Base-by-base conservation (phyloP, 2,797 vertebrate genomes). In the Xenops minutus region DNA sequence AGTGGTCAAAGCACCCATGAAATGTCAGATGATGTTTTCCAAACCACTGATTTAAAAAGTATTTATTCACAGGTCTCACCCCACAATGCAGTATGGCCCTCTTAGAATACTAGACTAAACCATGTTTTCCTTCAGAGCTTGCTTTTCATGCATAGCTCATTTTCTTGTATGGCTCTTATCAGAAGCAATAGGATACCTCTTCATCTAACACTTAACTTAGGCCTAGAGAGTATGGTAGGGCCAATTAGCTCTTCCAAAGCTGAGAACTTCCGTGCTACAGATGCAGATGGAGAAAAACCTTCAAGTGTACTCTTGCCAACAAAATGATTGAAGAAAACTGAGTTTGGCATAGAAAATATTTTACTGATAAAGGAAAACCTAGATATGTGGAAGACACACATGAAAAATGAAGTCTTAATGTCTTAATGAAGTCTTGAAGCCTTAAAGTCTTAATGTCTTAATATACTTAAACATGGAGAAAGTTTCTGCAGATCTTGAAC, bases 21-120 rank as follows among this genome's bases (percentile, higher is more conserved):
- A 30, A 14, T 73, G 44, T 5, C 13, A 13, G 12, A 72, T 81
- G 24, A 3, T 78, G 6, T 63, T 84, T 75, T 67, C 29, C 22
- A 4, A 30, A 51, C 7, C 29, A 16, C 49, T 58, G 24, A 22
- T 44, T 61, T 34, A 64, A 36, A 52, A n/a, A 67, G 34, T 73
- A 46, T 43, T 78, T 59, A 59, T 56, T 52, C 44, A 17, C 20
- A 64, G 41, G 10, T 7, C 14, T 79, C 21, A 72, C 21, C 17
- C 18, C 24, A 36, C 0, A 0, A 18, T 85, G 39, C 23, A 34
- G 3, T 22, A 14, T 72, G 14, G 2, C 10, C 19, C 15, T 34
- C 19, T 78, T 58, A 49, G 59, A 61, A 51, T 39, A 41, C 14
- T 8, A 55, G 12, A 43, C 30, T 49, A 64, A 93, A 56, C 10